Percentiles rank a stretch among this genome's conserved stretches.
phyloP scores from a whole-genome alignment of 1,140 invertebrate genomes.

The Zaprionus tsacasi region DNA sequence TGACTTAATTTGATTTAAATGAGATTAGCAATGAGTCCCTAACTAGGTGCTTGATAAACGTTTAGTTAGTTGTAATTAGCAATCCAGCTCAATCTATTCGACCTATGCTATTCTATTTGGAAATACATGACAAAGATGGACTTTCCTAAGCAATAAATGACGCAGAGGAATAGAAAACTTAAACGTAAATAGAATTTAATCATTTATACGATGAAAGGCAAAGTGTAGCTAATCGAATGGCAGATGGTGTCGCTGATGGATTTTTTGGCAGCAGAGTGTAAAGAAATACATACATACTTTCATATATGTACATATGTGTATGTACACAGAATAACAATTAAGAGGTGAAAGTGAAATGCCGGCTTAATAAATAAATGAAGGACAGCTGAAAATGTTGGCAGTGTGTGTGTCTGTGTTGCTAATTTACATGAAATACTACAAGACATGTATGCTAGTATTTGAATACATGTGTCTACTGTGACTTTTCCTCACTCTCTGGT shows the following conservation, averaged over 20 bases:
- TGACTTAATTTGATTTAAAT: conserved; percentile 18
- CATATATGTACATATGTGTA: no score
- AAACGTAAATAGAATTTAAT: no score
- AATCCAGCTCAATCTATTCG: conserved; percentile 25
- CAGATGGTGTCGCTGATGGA: not conserved
- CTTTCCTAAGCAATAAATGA: conserved; percentile 13
- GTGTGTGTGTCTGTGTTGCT: conserved; percentile 30
- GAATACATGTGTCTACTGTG: conserved; percentile 5
- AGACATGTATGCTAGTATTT: not conserved
- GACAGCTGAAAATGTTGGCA: conserved; percentile 11
- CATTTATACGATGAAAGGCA: conserved; percentile 4
- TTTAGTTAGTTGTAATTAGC: conserved; percentile 22
- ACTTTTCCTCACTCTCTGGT: conserved; percentile 11
- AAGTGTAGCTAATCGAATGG: not conserved
- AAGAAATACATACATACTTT: not conserved
- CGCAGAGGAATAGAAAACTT: not conserved
- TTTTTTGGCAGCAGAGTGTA: conserved; percentile 10
- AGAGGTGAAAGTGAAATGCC: conserved; percentile 63
- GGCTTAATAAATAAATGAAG: conserved; percentile 14
- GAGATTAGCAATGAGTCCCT: conserved; percentile 12
- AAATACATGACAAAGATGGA: not conserved
- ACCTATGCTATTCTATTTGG: not conserved
- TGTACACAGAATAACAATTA: not conserved
- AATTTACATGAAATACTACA: conserved; percentile 41
- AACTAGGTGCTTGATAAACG: not conserved